Evolutionary conservation across 2,797 vertebrate species (phyloP).

Genomic region (Gymnoscopelus microlampas): DNA sequence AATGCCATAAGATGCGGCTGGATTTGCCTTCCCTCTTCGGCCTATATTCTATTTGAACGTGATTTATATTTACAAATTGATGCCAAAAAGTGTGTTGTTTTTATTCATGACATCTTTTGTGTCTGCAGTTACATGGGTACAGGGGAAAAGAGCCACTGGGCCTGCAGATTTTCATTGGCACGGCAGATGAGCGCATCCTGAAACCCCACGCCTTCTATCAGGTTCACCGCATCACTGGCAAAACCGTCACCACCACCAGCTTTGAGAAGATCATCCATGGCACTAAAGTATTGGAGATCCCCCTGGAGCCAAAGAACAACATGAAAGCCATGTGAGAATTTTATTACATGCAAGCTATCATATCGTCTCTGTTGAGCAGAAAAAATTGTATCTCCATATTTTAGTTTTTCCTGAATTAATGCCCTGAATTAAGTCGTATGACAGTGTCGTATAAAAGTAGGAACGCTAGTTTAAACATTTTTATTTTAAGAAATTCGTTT

Average conservation of each 20-base stretch:
- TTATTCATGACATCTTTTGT: neutral
- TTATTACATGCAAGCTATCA: neutral
- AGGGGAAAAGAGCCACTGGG: constrained; percentile 94
- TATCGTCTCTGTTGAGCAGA: neutral
- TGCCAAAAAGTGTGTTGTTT: neutral
- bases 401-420: no score
- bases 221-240: constrained; percentile 98
- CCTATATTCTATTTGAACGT: neutral
- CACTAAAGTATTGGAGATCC: constrained; percentile 97
- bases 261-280: constrained; percentile 93
- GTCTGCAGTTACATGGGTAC: constrained; percentile 92
- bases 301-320: constrained; percentile 96
- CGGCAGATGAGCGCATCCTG: constrained; percentile 95
- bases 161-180: constrained; percentile 98
- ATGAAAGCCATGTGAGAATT: constrained; percentile 95
- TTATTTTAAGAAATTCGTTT: no score
- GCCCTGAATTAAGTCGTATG: no score
- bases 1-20: no score
- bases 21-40: no score
- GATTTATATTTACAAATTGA: neutral
- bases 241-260: constrained; percentile 97
- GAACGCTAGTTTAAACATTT: no score
- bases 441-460: no score
- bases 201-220: constrained; percentile 99
- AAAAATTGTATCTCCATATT: no score